Percentiles rank a stretch among this genome's conserved stretches.
Evolutionary conservation across 2,797 vertebrate genomes (phyloP).

Genomic region (Neosilurus mollespiculum): DNA sequence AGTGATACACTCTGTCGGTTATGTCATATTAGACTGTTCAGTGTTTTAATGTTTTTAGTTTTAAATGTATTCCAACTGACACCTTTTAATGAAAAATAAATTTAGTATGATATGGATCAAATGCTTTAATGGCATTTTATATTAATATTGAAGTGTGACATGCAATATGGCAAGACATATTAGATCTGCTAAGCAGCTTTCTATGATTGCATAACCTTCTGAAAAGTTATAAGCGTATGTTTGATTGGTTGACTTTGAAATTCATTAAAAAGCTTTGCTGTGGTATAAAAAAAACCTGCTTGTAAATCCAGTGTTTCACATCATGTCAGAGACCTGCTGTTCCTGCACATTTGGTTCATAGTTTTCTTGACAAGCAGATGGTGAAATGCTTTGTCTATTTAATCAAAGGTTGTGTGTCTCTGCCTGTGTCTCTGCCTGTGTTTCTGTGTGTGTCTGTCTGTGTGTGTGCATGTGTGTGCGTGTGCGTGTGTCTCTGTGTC

Average conservation of each 20-base stretch:
- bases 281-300: not conserved
- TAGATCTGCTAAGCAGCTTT: not conserved
- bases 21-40: too few species aligned
- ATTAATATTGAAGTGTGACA: not conserved
- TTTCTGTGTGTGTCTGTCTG: not conserved
- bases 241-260: not conserved
- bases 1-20: not conserved
- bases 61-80: not conserved
- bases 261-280: not conserved
- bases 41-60: not conserved
- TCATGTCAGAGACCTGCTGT: not conserved
- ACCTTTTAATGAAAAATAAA: not conserved
- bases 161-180: not conserved
- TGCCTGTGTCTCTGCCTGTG: not conserved
- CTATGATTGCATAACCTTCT: not conserved
- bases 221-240: not conserved
- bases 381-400: conserved; percentile 6
- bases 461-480: not conserved
- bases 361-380: conserved; percentile 1
- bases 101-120: not conserved
- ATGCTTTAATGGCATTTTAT: not conserved
- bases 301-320: not conserved
- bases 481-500: not conserved
- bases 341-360: not conserved
- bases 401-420: not conserved